Percentiles rank a stretch among this genome's conserved stretches.
phyloP scores from a whole-genome alignment of 2,797 vertebrate genomes.

The Acrossocheilus fasciatus region DNA sequence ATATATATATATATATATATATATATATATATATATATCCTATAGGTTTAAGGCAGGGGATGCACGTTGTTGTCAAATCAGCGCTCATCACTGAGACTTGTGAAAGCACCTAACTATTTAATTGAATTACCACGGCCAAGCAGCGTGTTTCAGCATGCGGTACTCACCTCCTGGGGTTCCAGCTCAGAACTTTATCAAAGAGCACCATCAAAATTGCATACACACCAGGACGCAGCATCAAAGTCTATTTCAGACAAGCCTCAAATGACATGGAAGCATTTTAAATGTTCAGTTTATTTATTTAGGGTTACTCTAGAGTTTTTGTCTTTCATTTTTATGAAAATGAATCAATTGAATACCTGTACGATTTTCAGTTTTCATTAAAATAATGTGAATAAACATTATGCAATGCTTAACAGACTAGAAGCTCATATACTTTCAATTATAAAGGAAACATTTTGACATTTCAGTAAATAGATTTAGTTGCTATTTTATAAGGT shows the following conservation, averaged over 20 bases:
- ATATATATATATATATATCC: background rate
- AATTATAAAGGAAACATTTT: background rate
- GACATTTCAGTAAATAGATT: background rate
- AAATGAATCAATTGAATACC: background rate
- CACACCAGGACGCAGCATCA: constrained; percentile 24
- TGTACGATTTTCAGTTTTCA: background rate
- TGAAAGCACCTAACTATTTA: constrained; percentile 3
- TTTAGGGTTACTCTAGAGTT: background rate
- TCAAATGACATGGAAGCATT: constrained; percentile 30
- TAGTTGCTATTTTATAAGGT: background rate
- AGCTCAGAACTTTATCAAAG: constrained; percentile 34
- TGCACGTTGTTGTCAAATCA: background rate
- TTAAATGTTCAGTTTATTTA: background rate
- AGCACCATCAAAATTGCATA: constrained; percentile 16
- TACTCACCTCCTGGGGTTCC: constrained; percentile 21
- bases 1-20: too few species aligned
- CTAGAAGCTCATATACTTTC: background rate
- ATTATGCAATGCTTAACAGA: background rate
- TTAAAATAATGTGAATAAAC: background rate
- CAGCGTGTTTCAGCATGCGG: constrained; percentile 8
- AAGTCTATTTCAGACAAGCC: constrained; percentile 2
- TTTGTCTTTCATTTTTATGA: background rate
- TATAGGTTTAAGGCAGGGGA: background rate
- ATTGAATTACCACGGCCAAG: constrained; percentile 10
- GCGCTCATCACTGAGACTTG: background rate